Base-by-base conservation (phyloP, 2,797 vertebrate genomes). In the Eremophila alpestris region DNA sequence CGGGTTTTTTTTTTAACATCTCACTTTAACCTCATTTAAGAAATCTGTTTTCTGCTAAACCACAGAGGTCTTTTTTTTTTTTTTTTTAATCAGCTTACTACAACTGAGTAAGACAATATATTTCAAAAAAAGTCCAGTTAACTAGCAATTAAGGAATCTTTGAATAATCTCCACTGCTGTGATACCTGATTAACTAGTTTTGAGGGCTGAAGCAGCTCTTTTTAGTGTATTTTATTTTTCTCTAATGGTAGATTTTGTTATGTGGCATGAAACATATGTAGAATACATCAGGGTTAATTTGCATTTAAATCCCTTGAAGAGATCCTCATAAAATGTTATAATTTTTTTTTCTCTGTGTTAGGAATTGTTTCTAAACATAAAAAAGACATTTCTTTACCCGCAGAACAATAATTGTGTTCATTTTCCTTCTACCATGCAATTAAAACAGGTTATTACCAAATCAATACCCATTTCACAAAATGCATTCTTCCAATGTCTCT, bases 361-460 rank as follows among this genome's bases (percentile, higher is more conserved):
- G 19, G 54, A 85, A 77, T 75, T 75, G 46, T 91, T 91, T 86
- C 58, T 48, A 78, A 78, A 83, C 75, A 86, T 63, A 85, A 94
- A 96, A 70, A 84, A 84, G 36, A 23, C 43, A 89, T 83, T 89
- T 94, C 43, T 78, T 86, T 83, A 75, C 73, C 68, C 58, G 46
- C 36, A 71, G 87, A 93, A 81, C 58, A 94, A 78, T 74, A 91
- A 86, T 55, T 78, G 81, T 83, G 51, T 32, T 91, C 40, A 34
- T 94, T 93, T 93, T 69, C 74, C 36, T 95, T 88, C 65, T 71
- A 80, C 84, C 34, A 21, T 43, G 48, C 93, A 92, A 94, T 93
- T 96, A 95, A 85, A 94, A n/a, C 54, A 81, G 51, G 43, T 94
- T 93, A 92, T 90, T 95, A 87, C 43, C 55, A 87, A 95, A 97